Evolutionary conservation across 2,797 vertebrate genomes (phyloP).

Genomic region (Phrynocephalus vlangalii): DNA sequence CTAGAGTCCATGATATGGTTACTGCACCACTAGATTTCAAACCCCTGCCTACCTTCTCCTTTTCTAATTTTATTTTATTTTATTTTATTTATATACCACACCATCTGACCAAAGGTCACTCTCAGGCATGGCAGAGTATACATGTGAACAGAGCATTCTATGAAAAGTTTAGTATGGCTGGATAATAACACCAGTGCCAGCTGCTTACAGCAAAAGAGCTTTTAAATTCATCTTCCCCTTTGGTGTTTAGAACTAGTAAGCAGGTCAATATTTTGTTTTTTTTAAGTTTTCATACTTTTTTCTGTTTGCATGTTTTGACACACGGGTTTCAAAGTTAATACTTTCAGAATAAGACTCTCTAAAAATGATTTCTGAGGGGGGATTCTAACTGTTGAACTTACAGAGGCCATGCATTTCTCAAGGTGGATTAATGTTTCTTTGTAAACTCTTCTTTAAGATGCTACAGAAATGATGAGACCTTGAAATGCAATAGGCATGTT

Average conservation of each 20-base stretch:
- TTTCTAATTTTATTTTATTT: background rate
- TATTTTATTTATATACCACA: background rate
- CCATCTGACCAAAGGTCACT: too few species aligned
- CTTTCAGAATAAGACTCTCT: slow-evolving; percentile 50
- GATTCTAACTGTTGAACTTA: slow-evolving; percentile 48
- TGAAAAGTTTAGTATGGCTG: background rate
- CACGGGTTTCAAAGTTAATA: slow-evolving; percentile 31
- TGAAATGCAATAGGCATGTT: background rate
- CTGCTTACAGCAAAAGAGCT: slow-evolving; percentile 6
- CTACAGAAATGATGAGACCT: slow-evolving; percentile 5
- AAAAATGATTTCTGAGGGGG: background rate
- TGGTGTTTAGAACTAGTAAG: slow-evolving; percentile 20
- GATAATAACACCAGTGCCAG: background rate
- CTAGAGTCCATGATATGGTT: too few species aligned
- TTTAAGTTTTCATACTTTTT: slow-evolving; percentile 10
- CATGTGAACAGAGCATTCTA: background rate
- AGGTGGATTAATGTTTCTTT: slow-evolving; percentile 50
- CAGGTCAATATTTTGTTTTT: slow-evolving; percentile 39
- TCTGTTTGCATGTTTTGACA: background rate
- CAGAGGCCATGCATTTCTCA: slow-evolving; percentile 54
- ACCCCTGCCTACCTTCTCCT: too few species aligned
- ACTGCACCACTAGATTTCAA: too few species aligned
- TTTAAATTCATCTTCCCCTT: slow-evolving; percentile 23
- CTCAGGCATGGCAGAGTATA: background rate
- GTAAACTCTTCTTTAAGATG: slow-evolving; percentile 42